Conservation (phyloP, 2,888 invertebrate genomes). For the Melitaea athalia region DNA sequence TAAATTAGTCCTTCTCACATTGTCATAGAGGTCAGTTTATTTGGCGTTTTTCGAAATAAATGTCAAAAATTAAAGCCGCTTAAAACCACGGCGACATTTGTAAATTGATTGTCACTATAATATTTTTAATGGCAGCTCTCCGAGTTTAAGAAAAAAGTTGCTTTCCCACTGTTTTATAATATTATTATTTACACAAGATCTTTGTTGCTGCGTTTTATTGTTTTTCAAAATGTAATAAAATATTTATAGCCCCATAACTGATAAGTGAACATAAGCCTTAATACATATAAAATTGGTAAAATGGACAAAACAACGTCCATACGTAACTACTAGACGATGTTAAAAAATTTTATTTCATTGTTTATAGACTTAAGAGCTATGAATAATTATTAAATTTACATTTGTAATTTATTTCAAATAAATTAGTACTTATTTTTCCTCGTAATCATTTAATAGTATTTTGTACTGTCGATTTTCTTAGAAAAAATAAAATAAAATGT, state of each 20-base stretch:
- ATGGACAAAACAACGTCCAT: not conserved
- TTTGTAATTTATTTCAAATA: too few species aligned
- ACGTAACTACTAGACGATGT: too few species aligned
- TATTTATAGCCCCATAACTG: conserved; percentile 22
- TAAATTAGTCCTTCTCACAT: conserved; percentile 25
- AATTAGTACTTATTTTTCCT: too few species aligned
- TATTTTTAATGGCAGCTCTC: conserved; percentile 69
- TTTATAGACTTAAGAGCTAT: too few species aligned
- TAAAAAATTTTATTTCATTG: too few species aligned
- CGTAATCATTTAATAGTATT: too few species aligned
- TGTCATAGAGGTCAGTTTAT: conserved; percentile 39
- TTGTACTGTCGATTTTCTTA: too few species aligned
- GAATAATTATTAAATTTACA: too few species aligned
- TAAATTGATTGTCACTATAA: conserved; percentile 72
- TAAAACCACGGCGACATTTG: conserved; percentile 68
- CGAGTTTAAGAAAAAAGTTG: conserved; percentile 37
- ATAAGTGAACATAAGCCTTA: conserved; percentile 16
- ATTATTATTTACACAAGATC: conserved; percentile 67
- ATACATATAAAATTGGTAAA: conserved; percentile 7
- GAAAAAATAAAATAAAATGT: too few species aligned
- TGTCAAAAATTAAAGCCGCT: conserved; percentile 68
- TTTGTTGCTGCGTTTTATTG: conserved; percentile 69
- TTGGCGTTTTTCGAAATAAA: conserved; percentile 55
- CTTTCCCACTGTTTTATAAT: conserved; percentile 62
- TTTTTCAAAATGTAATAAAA: conserved; percentile 68